Evolutionary conservation across 2,888 invertebrate species (phyloP).

Genomic region (Melanostoma scalare): DNA sequence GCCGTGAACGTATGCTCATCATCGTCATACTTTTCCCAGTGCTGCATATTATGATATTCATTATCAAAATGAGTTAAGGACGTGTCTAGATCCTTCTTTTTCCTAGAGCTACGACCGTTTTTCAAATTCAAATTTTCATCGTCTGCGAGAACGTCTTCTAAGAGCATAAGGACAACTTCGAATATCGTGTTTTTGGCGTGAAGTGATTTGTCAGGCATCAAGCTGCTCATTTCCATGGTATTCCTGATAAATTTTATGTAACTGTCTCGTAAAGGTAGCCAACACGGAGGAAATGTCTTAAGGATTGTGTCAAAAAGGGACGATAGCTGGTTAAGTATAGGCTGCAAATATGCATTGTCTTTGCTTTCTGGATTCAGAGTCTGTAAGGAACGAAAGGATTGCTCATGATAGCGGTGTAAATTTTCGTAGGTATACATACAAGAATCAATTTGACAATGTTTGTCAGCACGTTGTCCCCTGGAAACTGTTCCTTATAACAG

Average conservation of each 20-base stretch:
- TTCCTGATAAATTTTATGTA: constrained; percentile 76
- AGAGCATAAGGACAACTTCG: constrained; percentile 74
- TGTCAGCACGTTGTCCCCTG: constrained; percentile 78
- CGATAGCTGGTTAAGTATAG: constrained; percentile 75
- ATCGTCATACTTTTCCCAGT: constrained; percentile 77
- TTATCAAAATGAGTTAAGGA: constrained; percentile 36
- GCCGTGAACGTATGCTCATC: constrained; percentile 74
- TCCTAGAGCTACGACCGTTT: constrained; percentile 6
- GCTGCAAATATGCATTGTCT: constrained; percentile 65
- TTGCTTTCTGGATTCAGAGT: constrained; percentile 73
- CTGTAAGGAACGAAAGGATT: constrained; percentile 59
- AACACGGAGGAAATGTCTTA: constrained; percentile 80
- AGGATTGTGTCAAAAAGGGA: constrained; percentile 77
- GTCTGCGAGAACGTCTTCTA: constrained; percentile 75
- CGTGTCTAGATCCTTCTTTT: not conserved
- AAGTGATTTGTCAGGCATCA: constrained; percentile 66
- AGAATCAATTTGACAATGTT: constrained; percentile 79
- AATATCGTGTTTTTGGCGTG: constrained; percentile 74
- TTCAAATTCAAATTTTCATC: constrained; percentile 29
- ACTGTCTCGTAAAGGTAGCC: constrained; percentile 78
- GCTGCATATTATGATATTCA: constrained; percentile 76
- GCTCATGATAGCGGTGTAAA: not conserved
- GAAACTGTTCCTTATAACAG: constrained; percentile 78
- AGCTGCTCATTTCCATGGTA: constrained; percentile 73
- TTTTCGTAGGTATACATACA: constrained; percentile 74